Conservation (phyloP, 2,797 vertebrate genomes). For the Schizothorax lantsangensis region DNA sequence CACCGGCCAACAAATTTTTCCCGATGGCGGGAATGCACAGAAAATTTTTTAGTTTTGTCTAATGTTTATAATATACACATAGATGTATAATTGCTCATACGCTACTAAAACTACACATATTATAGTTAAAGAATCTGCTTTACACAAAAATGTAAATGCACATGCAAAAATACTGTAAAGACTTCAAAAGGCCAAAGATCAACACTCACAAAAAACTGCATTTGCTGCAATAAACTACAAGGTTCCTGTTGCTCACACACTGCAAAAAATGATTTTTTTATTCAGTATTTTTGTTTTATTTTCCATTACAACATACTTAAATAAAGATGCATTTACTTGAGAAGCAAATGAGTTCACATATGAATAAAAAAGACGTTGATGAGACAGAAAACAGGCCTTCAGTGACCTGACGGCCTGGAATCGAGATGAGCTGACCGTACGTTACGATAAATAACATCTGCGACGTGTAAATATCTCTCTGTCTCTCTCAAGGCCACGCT, state of each 20-base stretch:
- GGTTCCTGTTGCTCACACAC: background rate
- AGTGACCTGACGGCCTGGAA: background rate
- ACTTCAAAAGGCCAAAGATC: background rate
- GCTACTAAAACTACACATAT: background rate
- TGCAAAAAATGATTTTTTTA: background rate
- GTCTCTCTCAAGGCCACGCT: background rate
- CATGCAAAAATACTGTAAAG: background rate
- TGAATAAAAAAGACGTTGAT: too few relatives aligned
- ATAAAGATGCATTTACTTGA: background rate
- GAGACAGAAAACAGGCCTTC: constrained; percentile 1
- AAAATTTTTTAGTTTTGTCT: background rate
- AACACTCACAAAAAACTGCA: background rate
- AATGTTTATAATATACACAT: background rate
- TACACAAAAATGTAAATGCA: background rate
- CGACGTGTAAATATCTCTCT: background rate
- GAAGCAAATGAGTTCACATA: background rate
- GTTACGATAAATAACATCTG: background rate
- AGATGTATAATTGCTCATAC: too few relatives aligned
- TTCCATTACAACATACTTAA: background rate
- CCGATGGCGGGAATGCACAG: background rate
- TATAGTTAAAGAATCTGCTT: background rate
- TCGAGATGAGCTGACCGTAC: background rate
- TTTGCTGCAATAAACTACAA: background rate
- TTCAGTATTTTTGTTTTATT: too few relatives aligned
- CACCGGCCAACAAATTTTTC: background rate